Evolutionary conservation across 2,113 vertebrate genomes (phyloP), one percentile per base, ranked within the genome.

Genomic region (Solea senegalensis): DNA sequence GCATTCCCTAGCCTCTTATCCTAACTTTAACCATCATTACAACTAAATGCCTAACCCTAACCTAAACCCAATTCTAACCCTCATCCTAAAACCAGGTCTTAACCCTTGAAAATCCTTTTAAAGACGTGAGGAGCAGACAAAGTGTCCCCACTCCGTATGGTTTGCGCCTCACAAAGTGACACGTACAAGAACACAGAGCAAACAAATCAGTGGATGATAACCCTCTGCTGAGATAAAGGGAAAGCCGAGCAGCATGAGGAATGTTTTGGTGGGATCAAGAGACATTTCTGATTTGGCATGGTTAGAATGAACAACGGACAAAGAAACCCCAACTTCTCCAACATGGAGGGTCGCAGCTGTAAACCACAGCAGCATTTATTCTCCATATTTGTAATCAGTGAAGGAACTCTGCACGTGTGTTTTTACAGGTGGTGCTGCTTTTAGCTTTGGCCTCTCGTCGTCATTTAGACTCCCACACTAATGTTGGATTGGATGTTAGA

Each of bases 231-330:
- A 78, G 87, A 67, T 50, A 72, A 86, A 62, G 66, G 73, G 62
- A 71, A 49, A 43, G 60, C 14, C 74, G 58, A 66, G 68, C 21
- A 69, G 72, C 27, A 62, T 50, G 58, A 80, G 74, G 80, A 84
- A 88, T 81, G 83, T 86, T 75, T 86, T 59, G 49, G 57, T 43
- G 56, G 58, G 82, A 83, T 78, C 48, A 57, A 56, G 78, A 79
- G 67, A 85, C 72, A 90, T 88, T 83, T 72, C 83, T 86, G 74
- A 90, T 92, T 91, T 81, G 70, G 40, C 76, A 78, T 53, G 83
- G 67, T 81, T 48, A 34, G 34, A 34, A 34, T 34, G 34, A 34
- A 34, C 34, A 34, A 67, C 2, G 1, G 58, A 16, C 12, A 26
- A 28, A n/a, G 26, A 45, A 63, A 4, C 34, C 1, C 13, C 11